phyloP scores from a whole-genome alignment of 2,888 invertebrate genomes.

The Peribatodes rhomboidaria region DNA sequence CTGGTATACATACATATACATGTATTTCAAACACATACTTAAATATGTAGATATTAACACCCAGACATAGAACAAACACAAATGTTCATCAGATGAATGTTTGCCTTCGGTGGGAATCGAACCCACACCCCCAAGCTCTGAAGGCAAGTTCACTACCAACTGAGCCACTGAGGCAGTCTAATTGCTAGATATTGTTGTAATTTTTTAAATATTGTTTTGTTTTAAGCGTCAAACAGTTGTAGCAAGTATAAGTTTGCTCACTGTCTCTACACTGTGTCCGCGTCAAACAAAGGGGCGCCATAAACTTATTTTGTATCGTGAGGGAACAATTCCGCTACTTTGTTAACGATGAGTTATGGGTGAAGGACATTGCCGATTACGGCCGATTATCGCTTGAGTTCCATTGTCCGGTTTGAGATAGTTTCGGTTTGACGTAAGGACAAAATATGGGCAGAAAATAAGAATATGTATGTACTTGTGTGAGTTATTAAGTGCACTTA shows the following conservation, averaged over 20 bases:
- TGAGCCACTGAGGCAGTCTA: too few species aligned
- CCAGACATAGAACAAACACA: too few species aligned
- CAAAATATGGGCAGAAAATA: conserved; percentile 2
- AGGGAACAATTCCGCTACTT: conserved; percentile 68
- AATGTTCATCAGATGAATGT: too few species aligned
- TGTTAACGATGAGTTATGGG: conserved; percentile 55
- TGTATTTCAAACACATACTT: too few species aligned
- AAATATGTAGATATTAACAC: too few species aligned
- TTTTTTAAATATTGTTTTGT: neutral
- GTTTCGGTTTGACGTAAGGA: conserved; percentile 11
- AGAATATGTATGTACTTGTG: too few species aligned
- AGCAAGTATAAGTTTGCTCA: neutral
- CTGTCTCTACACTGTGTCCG: conserved; percentile 54
- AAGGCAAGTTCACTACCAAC: too few species aligned
- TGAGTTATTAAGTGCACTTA: neutral
- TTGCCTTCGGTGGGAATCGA: too few species aligned
- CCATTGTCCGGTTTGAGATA: conserved; percentile 30
- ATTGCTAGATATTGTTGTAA: too few species aligned
- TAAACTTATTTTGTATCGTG: conserved; percentile 82
- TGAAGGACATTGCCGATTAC: conserved; percentile 47
- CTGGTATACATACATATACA: too few species aligned
- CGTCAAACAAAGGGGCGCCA: conserved; percentile 74
- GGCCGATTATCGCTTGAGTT: conserved; percentile 45
- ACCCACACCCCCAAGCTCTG: too few species aligned
- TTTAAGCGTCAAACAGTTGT: neutral